phyloP scores from a whole-genome alignment of 2,888 invertebrate genomes.

The Volucella inflata region DNA sequence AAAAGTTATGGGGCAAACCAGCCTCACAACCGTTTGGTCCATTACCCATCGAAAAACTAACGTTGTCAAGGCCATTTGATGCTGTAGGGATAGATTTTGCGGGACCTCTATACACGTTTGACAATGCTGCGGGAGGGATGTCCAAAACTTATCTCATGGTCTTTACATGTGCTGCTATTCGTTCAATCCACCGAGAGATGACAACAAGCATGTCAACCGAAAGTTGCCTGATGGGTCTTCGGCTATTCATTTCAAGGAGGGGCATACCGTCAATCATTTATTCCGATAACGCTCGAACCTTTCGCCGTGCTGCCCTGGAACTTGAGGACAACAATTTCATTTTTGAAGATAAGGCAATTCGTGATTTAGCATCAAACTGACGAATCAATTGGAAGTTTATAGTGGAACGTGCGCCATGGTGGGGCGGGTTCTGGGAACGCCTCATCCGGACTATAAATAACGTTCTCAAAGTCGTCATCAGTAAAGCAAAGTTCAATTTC shows the following conservation, averaged over 20 bases:
- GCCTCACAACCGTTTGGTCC: constrained; percentile 20
- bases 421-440: constrained; percentile 57
- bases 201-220: constrained; percentile 3
- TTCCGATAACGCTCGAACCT: constrained; percentile 31
- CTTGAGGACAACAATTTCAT: constrained; percentile 2
- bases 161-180: constrained; percentile 28
- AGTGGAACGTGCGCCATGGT: constrained; percentile 50
- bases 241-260: constrained; percentile 7
- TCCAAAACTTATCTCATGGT: constrained; percentile 22
- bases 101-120: constrained; percentile 16
- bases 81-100: constrained; percentile 25
- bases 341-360: background rate
- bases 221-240: constrained; percentile 15
- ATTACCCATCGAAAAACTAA: constrained; percentile 12
- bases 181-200: constrained; percentile 28
- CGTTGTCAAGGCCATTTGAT: constrained; percentile 10
- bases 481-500: constrained; percentile 29
- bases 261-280: constrained; percentile 14
- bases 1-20: too few species aligned
- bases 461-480: constrained; percentile 51
- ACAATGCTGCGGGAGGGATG: background rate
- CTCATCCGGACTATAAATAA: constrained; percentile 54
- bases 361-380: too few species aligned
- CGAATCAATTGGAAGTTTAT: constrained; percentile 44
- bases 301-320: constrained; percentile 19